Base-by-base conservation (phyloP, 1,140 invertebrate genomes). In the Littorina saxatilis region DNA sequence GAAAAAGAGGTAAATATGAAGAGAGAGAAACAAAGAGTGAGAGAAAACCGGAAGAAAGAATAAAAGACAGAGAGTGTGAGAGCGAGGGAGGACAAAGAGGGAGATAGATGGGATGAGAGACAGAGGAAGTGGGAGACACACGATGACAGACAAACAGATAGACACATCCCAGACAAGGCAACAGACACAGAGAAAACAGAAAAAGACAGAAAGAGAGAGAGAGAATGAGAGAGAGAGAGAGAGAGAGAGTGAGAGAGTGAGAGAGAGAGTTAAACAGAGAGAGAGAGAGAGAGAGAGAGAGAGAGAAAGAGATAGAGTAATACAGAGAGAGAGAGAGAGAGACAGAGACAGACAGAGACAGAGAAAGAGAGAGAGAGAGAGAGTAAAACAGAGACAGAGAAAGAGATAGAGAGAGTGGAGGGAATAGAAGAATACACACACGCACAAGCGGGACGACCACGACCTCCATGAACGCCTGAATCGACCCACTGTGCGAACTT, bases 81-180 rank as follows among this genome's bases (percentile, higher is more conserved):
- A 80, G 79, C 70, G 66, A 73, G 79, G 43, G 66, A 73, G 66
- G n/a, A 80, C 61, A 73, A 40, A 73, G 66, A 80, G 79, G 47
- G 66, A 80, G 63, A 80, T 35, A 52, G 79, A 73, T 58, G 47
- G 66, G 27, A 40, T 72, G 79, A 73, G 66, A 80, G 63, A 43
- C 23, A 52, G 63, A 70, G 39, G 29, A 20, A 43, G 40, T 50
- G 47, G 15, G 35, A 52, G 74, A 77, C 15, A 37, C 5, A 77
- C 15, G 35, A 29, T 50, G 74, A 55, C 23, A 37, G n/a, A 47
- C 23, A 55, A n/a, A 55, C 15, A 23, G 37, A 77, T 37, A 77
- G 47, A 37, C 15, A 13, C 20, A 77, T 5, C 17, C 23, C 23
- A 35, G 35, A 68, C 7, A 35, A 27, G n/a, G 35, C 11, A 32